Evolutionary conservation across 2,888 invertebrate genomes (phyloP).

Genomic region (Himalopsyche kuldschensis): DNA sequence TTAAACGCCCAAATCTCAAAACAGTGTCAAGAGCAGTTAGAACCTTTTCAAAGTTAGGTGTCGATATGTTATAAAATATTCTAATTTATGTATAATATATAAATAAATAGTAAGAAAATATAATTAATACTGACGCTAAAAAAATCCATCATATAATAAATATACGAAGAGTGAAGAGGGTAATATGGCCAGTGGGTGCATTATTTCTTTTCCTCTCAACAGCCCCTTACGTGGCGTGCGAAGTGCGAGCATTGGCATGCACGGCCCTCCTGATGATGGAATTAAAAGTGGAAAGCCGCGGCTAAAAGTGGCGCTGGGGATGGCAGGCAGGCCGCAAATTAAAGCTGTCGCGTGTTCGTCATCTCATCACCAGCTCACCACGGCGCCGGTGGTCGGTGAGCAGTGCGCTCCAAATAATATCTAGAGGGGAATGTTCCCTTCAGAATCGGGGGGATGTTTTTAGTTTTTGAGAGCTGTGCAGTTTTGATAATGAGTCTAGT

Average conservation of each 20-base stretch:
- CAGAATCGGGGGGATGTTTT: background rate
- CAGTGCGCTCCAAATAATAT: background rate
- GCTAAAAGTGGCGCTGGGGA: constrained; percentile 22
- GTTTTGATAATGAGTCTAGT: background rate
- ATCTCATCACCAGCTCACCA: background rate
- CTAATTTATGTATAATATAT: no score
- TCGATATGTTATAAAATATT: no score
- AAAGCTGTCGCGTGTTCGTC: constrained; percentile 29
- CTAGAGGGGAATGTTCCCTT: background rate
- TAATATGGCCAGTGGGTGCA: background rate
- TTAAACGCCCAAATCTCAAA: no score
- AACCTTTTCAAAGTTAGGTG: no score
- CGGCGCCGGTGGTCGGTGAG: background rate
- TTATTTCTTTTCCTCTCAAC: background rate
- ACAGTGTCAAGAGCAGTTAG: no score
- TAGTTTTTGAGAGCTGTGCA: background rate
- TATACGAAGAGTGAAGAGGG: background rate
- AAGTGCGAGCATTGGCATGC: background rate
- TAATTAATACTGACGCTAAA: no score
- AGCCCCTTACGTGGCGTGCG: constrained; percentile 2
- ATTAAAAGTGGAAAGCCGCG: constrained; percentile 39
- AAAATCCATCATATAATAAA: no score
- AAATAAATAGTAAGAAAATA: no score
- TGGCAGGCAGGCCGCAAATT: constrained; percentile 32
- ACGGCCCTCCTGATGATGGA: constrained; percentile 33